Percentiles rank a stretch among this genome's conserved stretches.
These are phyloP conservation scores for Vidua chalybeata DNA, from an alignment of 2,113 vertebrate genomes.

Conservation along the genomic window DNA sequence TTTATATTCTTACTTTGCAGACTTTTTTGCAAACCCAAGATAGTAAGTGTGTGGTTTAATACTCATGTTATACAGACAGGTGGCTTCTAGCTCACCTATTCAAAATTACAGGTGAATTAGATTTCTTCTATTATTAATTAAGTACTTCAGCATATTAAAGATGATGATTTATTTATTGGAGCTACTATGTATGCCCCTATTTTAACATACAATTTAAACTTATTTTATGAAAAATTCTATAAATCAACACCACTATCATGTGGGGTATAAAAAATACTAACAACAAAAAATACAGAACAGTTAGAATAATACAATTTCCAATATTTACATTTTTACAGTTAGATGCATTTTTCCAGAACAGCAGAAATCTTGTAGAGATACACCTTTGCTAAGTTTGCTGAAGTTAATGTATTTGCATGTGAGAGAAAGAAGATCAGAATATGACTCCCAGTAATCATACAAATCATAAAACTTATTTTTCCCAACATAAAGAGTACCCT, in stretches of 20 bases:
- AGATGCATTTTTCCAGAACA: constrained; percentile 6
- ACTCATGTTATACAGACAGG: neutral
- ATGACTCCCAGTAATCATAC: neutral
- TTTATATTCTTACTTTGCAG: neutral
- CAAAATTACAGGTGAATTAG: neutral
- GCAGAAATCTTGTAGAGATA: neutral
- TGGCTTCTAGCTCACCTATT: constrained; percentile 5
- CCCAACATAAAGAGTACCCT: neutral
- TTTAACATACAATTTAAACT: constrained; percentile 20
- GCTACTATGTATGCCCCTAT: neutral
- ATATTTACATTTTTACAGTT: constrained; percentile 47
- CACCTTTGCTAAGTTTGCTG: neutral
- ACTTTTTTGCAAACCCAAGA: neutral
- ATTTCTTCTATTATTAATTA: neutral
- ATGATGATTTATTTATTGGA: constrained; percentile 6
- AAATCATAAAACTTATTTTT: neutral
- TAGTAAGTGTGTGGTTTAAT: neutral
- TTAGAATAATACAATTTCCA: constrained; percentile 48
- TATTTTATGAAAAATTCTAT: constrained; percentile 49
- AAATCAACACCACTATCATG: constrained; percentile 27
- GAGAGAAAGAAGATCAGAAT: neutral
- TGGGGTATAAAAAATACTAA: constrained; percentile 58
- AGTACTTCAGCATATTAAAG: neutral
- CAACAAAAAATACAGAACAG: constrained; percentile 47
- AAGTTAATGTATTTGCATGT: neutral